Base-by-base conservation (phyloP, 2,888 invertebrate genomes). In the Criorhina ranunculi region DNA sequence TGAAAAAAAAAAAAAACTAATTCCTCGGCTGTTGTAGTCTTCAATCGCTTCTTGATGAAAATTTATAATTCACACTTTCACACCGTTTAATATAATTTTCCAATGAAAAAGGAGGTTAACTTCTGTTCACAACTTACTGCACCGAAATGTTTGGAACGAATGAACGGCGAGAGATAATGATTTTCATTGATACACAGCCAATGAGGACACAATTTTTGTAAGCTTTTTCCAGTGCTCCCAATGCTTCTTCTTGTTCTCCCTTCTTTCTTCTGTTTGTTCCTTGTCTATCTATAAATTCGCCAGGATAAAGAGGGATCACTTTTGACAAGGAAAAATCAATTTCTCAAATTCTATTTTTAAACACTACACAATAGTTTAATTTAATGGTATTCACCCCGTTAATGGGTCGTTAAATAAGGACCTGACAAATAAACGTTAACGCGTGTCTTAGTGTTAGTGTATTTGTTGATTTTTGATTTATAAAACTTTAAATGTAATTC, bases 161-260 rank as follows among this genome's bases (percentile, higher is more conserved):
- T 83, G 83, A 46, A 76, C 51, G 64, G 42, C 35, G 60, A 67
- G 59, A 37, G 55, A 69, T 62, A 73, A 75, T 69, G 73, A 69
- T 79, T 83, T 79, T 83, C 79, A 83, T 83, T 83, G 83, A 83
- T 83, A 79, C 78, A 67, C 57, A 66, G 64, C 15, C 24, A 49
- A 72, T 15, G 51, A 42, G 60, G 24, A 24, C 24, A 24, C 53
- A 37, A 24, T 24, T 24, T 24, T 24, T 4, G 37, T 7, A 59
- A 85, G 83, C 83, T 83, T 69, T 79, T 75, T 66, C 17, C 24
- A 19, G 11, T 69, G 37, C 31, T 69, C 33, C 55, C 37, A 49
- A 42, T 49, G 72, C 72, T 72, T 72, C 29, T 73, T 42, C 31
- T 51, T 49, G 12, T 15, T 51, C 19, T 8, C n/a, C 17, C 19